Percentiles rank a stretch among this genome's conserved stretches.
Conservation (phyloP, 2,113 vertebrate species). For the Holacanthus passer region DNA sequence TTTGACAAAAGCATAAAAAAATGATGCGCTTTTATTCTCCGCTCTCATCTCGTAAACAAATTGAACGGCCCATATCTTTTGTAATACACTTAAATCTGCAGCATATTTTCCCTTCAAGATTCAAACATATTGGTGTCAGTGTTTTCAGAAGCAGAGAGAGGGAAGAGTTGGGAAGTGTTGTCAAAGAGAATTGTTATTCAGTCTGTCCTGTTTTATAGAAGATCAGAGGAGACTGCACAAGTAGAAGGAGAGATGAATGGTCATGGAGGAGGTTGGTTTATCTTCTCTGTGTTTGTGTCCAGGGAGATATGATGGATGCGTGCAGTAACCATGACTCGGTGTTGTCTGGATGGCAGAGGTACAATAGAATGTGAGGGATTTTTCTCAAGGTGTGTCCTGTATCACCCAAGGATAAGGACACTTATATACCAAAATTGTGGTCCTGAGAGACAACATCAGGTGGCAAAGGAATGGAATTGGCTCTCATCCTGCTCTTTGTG, state of each 20-base stretch:
- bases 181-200: conserved; percentile 49
- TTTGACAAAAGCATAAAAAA: conserved; percentile 45
- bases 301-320: conserved; percentile 64
- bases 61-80: conserved; percentile 35
- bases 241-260: conserved; percentile 52
- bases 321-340: conserved; percentile 41
- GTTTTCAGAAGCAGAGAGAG: conserved; percentile 24
- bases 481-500: conserved; percentile 68
- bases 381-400: conserved; percentile 57
- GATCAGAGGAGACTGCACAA: conserved; percentile 51
- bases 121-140: conserved; percentile 13
- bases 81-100: conserved; percentile 24
- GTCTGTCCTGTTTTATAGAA: conserved; percentile 19
- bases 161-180: conserved; percentile 22
- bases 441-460: conserved; percentile 66
- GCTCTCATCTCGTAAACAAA: conserved; percentile 19
- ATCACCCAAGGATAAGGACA: conserved; percentile 65
- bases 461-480: conserved; percentile 41
- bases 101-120: conserved; percentile 24
- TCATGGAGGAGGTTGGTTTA: conserved; percentile 40
- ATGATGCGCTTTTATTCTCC: background rate
- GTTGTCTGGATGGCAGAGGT: conserved; percentile 39
- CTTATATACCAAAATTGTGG: conserved; percentile 63
- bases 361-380: conserved; percentile 63
- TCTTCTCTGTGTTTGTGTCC: conserved; percentile 50